These are phyloP conservation scores for Gambusia holbrooki DNA, from an alignment of 2,113 vertebrate genomes.

Conservation along the genomic window DNA sequence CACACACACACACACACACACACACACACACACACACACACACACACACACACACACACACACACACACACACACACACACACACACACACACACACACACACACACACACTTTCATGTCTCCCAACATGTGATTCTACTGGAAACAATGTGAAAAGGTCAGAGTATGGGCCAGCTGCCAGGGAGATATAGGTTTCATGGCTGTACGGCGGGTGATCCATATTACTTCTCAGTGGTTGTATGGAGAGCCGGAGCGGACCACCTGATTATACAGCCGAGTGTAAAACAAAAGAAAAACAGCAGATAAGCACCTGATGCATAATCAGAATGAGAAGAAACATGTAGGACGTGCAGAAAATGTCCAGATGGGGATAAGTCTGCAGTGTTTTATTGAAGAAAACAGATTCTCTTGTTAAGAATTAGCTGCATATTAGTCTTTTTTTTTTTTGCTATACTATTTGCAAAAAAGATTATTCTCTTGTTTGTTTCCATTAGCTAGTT, in stretches of 20 bases:
- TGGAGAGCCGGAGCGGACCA: not conserved
- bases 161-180: conserved; percentile 47
- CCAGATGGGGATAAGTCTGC: not conserved
- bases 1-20: too few relatives aligned
- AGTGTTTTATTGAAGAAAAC: not conserved
- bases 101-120: too few relatives aligned
- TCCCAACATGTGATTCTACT: conserved; percentile 29
- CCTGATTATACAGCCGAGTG: not conserved
- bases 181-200: conserved; percentile 24
- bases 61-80: too few relatives aligned
- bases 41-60: too few relatives aligned
- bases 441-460: not conserved
- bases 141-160: conserved; percentile 62
- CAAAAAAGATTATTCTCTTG: not conserved
- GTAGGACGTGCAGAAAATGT: not conserved
- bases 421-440: not conserved
- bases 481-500: not conserved
- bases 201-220: conserved; percentile 4
- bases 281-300: not conserved
- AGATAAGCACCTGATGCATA: not conserved
- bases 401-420: not conserved
- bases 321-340: too few relatives aligned
- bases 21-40: too few relatives aligned
- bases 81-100: too few relatives aligned
- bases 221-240: not conserved